A percentile compares a stretch with the other conserved stretches of the same genome.
Conservation (phyloP, 2,797 vertebrate species). For the Lagocephalus sceleratus region DNA sequence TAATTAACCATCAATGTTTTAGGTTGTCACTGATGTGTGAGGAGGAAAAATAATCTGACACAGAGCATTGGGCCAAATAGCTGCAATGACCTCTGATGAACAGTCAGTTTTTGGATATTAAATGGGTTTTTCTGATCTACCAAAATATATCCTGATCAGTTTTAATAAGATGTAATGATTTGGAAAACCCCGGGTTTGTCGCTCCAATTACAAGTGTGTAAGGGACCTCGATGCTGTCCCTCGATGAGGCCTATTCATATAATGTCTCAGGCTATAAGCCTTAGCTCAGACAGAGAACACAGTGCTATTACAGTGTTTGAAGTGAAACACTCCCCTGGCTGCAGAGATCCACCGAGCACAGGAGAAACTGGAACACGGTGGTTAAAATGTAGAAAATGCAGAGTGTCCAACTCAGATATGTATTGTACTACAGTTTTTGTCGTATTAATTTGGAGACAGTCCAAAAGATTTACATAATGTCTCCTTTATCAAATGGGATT, state of each 20-base stretch:
- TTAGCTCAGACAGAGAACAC: slow-evolving; percentile 33
- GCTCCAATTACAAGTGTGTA: slow-evolving; percentile 31
- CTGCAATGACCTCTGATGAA: slow-evolving; percentile 40
- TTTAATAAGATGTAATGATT: no score
- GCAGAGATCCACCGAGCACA: slow-evolving; percentile 2
- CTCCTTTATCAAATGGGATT: slow-evolving; percentile 3
- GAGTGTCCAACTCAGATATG: neutral
- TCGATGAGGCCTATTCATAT: slow-evolving; percentile 29
- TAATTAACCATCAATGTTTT: slow-evolving; percentile 79
- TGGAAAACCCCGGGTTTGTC: slow-evolving; percentile 22
- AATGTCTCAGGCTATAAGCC: slow-evolving; percentile 22
- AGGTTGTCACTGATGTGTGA: slow-evolving; percentile 60
- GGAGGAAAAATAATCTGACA: slow-evolving; percentile 36
- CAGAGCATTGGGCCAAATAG: slow-evolving; percentile 34
- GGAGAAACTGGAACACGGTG: slow-evolving; percentile 4
- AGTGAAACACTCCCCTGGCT: slow-evolving; percentile 12
- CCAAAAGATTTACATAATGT: neutral
- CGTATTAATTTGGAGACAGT: neutral
- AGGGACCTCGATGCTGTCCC: slow-evolving; percentile 33
- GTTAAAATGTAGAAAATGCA: neutral
- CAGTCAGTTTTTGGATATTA: slow-evolving; percentile 5
- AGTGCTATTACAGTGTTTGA: slow-evolving; percentile 28
- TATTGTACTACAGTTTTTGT: no score
- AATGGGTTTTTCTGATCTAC: slow-evolving; percentile 7
- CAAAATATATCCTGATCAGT: neutral